Conservation (phyloP, 2,797 vertebrate genomes). For the Glyptemys insculpta region DNA sequence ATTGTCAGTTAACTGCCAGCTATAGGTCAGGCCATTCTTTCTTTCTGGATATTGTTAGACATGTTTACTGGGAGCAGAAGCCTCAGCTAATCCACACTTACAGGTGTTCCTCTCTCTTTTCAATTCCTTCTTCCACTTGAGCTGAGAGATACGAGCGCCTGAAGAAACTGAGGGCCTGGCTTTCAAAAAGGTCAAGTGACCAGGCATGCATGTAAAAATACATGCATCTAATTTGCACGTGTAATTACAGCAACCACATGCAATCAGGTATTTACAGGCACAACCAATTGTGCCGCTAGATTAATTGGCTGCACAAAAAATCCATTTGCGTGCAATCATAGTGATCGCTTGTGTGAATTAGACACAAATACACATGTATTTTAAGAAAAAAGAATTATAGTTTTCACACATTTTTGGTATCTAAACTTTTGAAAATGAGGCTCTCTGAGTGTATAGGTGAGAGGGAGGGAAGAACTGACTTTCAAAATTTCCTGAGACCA, state of each 20-base stretch:
- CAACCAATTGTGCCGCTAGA: not conserved
- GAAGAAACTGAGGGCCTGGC: not conserved
- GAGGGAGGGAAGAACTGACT: too few relatives aligned
- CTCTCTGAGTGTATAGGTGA: too few relatives aligned
- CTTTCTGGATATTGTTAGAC: not conserved
- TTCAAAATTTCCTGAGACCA: too few relatives aligned
- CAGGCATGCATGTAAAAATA: rapidly evolving
- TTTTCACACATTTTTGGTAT: not conserved
- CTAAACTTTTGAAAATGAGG: not conserved
- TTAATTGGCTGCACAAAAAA: not conserved
- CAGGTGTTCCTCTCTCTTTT: not conserved
- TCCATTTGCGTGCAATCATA: not conserved
- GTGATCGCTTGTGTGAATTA: not conserved
- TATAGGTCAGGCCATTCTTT: not conserved
- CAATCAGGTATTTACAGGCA: not conserved
- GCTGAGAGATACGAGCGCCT: not conserved
- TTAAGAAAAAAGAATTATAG: not conserved
- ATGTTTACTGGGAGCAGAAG: not conserved
- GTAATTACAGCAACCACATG: not conserved
- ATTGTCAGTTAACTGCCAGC: not conserved
- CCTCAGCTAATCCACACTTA: not conserved
- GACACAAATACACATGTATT: not conserved
- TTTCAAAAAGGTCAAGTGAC: not conserved
- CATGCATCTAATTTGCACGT: rapidly evolving
- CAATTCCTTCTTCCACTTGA: not conserved